A percentile compares a stretch with the other conserved stretches of the same genome.
Evolutionary conservation across 2,888 invertebrate species (phyloP).

Genomic region (Drosophila subquinaria): DNA sequence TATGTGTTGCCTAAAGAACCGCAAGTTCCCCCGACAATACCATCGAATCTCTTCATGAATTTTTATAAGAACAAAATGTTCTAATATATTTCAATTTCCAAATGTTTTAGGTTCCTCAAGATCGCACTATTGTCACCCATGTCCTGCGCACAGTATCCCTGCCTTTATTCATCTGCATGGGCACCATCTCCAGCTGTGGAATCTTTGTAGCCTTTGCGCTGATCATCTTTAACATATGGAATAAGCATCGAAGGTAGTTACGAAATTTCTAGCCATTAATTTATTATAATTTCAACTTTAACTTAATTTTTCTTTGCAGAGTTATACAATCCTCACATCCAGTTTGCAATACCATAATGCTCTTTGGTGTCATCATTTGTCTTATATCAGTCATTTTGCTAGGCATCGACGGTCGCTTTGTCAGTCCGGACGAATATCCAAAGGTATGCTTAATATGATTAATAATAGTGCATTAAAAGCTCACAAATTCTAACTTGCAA

Average conservation of each 20-base stretch:
- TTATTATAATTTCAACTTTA: neutral
- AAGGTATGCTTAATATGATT: slow-evolving; percentile 79
- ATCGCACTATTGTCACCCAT: slow-evolving; percentile 95
- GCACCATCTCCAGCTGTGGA: slow-evolving; percentile 94
- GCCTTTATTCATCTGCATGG: slow-evolving; percentile 97
- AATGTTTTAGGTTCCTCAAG: slow-evolving; percentile 94
- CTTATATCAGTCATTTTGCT: slow-evolving; percentile 95
- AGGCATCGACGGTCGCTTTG: slow-evolving; percentile 94
- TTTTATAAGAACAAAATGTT: neutral
- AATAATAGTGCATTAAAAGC: neutral
- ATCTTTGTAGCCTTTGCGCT: slow-evolving; percentile 93
- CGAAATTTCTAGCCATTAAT: neutral
- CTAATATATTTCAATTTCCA: neutral
- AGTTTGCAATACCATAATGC: slow-evolving; percentile 98
- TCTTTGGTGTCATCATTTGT: slow-evolving; percentile 97
- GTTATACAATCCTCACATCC: slow-evolving; percentile 99
- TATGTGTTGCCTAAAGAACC: slow-evolving; percentile 8
- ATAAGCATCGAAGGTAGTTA: slow-evolving; percentile 94
- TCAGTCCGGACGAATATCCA: slow-evolving; percentile 90
- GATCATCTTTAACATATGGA: slow-evolving; percentile 96
- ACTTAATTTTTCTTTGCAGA: slow-evolving; percentile 87
- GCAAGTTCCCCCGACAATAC: neutral
- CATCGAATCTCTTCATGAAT: neutral
- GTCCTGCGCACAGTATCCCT: slow-evolving; percentile 94
- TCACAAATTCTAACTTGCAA: neutral